A percentile compares a stretch with the other conserved stretches of the same genome.
Evolutionary conservation across 2,113 vertebrate genomes (phyloP).

Genomic region (Taurulus bubalis): DNA sequence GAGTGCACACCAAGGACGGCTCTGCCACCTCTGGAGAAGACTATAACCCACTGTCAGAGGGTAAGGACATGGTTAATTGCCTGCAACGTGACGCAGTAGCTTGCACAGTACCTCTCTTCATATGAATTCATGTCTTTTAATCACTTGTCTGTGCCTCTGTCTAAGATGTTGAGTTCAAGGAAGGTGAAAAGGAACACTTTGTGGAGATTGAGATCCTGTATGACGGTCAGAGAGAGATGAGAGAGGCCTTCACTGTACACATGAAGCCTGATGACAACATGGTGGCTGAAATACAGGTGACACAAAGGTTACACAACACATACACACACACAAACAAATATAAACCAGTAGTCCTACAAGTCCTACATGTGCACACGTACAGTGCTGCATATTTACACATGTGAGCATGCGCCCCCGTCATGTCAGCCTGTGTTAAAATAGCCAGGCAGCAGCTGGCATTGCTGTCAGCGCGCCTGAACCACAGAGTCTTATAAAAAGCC

Average conservation of each 20-base stretch:
- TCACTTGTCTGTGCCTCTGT: slow-evolving; percentile 32
- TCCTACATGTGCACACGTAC: slow-evolving; percentile 28
- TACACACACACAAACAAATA: slow-evolving; percentile 26
- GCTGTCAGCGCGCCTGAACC: slow-evolving; percentile 80
- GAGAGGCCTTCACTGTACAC: slow-evolving; percentile 88
- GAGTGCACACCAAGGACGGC: slow-evolving; percentile 90
- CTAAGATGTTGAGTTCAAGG: slow-evolving; percentile 87
- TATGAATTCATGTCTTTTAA: not conserved
- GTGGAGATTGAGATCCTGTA: slow-evolving; percentile 88
- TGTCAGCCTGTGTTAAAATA: slow-evolving; percentile 80
- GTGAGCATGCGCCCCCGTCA: slow-evolving; percentile 60
- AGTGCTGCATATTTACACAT: slow-evolving; percentile 47
- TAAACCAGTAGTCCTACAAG: slow-evolving; percentile 9
- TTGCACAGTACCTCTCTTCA: not conserved
- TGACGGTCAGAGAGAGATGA: slow-evolving; percentile 88
- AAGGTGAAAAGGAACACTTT: slow-evolving; percentile 86
- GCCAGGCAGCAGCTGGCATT: slow-evolving; percentile 81
- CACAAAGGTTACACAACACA: slow-evolving; percentile 11
- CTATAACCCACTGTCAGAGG: slow-evolving; percentile 89
- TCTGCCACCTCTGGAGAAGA: slow-evolving; percentile 90
- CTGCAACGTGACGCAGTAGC: not conserved
- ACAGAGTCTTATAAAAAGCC: slow-evolving; percentile 78
- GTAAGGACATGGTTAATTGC: slow-evolving; percentile 63
- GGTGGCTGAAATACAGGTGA: slow-evolving; percentile 89
- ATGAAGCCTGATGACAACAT: slow-evolving; percentile 90